Conservation (phyloP, 2,888 invertebrate species). For the Acleris literana region DNA sequence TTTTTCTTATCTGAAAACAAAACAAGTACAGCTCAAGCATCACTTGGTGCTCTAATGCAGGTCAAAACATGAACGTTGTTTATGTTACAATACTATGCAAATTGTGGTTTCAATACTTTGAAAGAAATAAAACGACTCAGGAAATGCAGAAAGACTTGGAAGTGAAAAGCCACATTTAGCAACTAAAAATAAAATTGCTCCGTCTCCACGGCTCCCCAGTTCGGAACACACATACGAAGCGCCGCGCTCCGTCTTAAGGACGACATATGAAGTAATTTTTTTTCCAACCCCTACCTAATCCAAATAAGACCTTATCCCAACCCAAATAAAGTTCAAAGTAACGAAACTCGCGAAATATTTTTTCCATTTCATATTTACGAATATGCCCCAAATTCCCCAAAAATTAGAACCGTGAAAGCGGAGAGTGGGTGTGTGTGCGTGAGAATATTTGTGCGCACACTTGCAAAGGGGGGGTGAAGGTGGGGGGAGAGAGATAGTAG, state of each 20-base stretch:
- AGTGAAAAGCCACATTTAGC: no score
- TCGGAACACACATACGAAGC: conserved; percentile 80
- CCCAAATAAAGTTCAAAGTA: conserved; percentile 54
- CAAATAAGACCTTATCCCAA: conserved; percentile 53
- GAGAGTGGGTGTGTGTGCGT: conserved; percentile 60
- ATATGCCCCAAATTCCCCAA: conserved; percentile 85
- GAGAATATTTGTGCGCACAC: conserved; percentile 65
- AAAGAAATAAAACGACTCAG: no score
- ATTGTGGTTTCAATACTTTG: no score
- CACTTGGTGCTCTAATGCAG: no score
- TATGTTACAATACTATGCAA: no score
- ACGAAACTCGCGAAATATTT: conserved; percentile 74
- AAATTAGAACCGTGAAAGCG: conserved; percentile 84
- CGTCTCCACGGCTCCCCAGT: conserved; percentile 57
- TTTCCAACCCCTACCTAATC: conserved; percentile 65
- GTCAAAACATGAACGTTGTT: no score
- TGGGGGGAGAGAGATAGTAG: conserved; percentile 63
- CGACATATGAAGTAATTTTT: conserved; percentile 84
- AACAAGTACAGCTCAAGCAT: no score
- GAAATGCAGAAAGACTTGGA: no score
- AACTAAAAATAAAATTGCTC: conserved; percentile 32
- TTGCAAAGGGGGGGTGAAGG: conserved; percentile 47
- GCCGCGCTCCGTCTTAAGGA: conserved; percentile 83
- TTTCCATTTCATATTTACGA: conserved; percentile 85
- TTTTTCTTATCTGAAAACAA: no score